Evolutionary conservation across 1,140 invertebrate species (phyloP).

Genomic region (Varroa destructor): DNA sequence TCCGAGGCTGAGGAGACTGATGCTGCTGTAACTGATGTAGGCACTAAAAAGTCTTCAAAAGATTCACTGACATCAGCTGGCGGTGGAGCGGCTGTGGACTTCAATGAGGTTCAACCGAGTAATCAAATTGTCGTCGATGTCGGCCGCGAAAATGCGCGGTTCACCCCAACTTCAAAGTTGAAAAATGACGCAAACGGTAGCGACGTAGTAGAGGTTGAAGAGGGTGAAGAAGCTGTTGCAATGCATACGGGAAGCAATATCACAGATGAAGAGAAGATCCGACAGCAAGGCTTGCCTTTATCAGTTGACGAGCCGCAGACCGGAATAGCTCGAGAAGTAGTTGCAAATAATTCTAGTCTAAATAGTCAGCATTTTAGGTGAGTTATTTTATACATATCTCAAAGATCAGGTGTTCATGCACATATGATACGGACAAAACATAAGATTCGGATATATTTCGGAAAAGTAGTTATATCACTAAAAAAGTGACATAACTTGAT

Average conservation of each 20-base stretch:
- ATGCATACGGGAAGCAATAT: slow-evolving; percentile 50
- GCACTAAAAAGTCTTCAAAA: too few species aligned
- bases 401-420: too few species aligned
- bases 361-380: background rate
- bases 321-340: slow-evolving; percentile 30
- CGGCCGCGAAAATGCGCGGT: slow-evolving; percentile 18
- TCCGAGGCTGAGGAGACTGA: slow-evolving; percentile 2
- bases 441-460: too few species aligned
- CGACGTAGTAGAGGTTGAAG: background rate
- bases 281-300: slow-evolving; percentile 25
- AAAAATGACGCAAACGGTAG: background rate
- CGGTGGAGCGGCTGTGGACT: too few species aligned
- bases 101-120: background rate
- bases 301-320: slow-evolving; percentile 15
- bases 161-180: background rate
- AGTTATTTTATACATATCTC: too few species aligned
- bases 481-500: too few species aligned
- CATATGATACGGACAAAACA: too few species aligned
- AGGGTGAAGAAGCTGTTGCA: slow-evolving; percentile 1
- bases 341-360: background rate
- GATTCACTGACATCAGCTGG: too few species aligned
- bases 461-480: too few species aligned
- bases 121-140: slow-evolving; percentile 7
- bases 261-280: slow-evolving; percentile 74
- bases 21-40: too few species aligned